phyloP scores from a whole-genome alignment of 1,140 invertebrate genomes.

The Drosophila pectinifera region DNA sequence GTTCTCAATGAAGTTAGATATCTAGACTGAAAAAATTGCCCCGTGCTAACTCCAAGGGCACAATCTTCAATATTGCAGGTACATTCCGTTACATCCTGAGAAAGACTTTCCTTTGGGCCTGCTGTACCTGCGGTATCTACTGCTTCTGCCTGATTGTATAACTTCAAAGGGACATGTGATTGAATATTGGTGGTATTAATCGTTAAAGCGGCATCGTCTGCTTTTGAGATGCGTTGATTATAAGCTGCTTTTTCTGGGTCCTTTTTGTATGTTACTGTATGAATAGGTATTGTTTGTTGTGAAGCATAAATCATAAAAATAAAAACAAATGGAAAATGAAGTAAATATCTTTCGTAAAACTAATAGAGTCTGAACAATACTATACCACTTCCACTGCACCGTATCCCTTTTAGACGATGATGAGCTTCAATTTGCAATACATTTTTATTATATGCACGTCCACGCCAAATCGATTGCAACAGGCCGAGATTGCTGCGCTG shows the following conservation, averaged over 20 bases:
- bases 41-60: not conserved
- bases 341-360: not conserved
- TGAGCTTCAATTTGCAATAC: slow-evolving; percentile 54
- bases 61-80: not conserved
- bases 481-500: slow-evolving; percentile 78
- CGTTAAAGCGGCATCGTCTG: slow-evolving; percentile 16
- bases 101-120: too few species aligned
- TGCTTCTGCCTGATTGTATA: slow-evolving; percentile 1
- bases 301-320: slow-evolving; percentile 15
- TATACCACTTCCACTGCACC: slow-evolving; percentile 83
- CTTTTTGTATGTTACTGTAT: slow-evolving; percentile 79
- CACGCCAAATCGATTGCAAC: slow-evolving; percentile 64
- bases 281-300: slow-evolving; percentile 7
- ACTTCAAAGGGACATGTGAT: slow-evolving; percentile 67
- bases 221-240: slow-evolving; percentile 23
- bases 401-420: slow-evolving; percentile 80
- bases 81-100: not conserved
- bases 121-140: not conserved
- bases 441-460: slow-evolving; percentile 36
- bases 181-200: slow-evolving; percentile 49
- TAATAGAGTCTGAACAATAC: slow-evolving; percentile 3
- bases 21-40: not conserved
- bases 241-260: slow-evolving; percentile 47
- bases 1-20: not conserved
- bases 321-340: slow-evolving; percentile 28